Conservation (phyloP, 1,140 invertebrate species). For the fruit fly (Drosophila melanogaster) region DNA sequence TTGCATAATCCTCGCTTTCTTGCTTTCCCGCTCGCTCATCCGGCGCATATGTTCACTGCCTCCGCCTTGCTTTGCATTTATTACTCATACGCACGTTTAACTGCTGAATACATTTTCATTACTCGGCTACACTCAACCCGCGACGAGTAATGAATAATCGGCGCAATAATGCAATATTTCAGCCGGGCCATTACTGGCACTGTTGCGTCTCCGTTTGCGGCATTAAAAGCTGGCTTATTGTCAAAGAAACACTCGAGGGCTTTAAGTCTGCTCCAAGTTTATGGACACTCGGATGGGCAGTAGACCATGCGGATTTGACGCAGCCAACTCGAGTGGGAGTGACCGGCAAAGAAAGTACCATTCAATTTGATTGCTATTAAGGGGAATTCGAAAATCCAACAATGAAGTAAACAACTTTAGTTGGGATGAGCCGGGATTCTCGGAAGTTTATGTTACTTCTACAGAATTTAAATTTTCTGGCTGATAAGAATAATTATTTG, state of each 20-base stretch:
- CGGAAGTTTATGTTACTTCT: neutral
- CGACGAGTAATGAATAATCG: constrained; percentile 75
- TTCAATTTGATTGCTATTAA: constrained; percentile 10
- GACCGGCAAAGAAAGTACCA: neutral
- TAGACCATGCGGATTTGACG: constrained; percentile 5
- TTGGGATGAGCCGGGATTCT: too few relatives aligned
- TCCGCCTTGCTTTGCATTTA: constrained; percentile 61
- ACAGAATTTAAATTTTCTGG: too few relatives aligned
- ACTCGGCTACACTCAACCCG: constrained; percentile 60
- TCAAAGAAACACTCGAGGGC: neutral
- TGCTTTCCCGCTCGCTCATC: constrained; percentile 9
- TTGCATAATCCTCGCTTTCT: constrained; percentile 66
- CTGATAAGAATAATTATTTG: too few relatives aligned
- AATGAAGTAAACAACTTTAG: neutral
- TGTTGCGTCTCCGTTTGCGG: constrained; percentile 13
- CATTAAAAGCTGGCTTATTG: constrained; percentile 33
- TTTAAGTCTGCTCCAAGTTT: constrained; percentile 16
- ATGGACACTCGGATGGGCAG: constrained; percentile 11
- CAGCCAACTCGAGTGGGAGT: constrained; percentile 3
- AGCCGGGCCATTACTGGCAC: constrained; percentile 8
- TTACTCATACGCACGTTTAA: constrained; percentile 80
- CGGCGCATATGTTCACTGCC: constrained; percentile 31
- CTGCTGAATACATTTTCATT: constrained; percentile 82
- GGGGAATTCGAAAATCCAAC: neutral
- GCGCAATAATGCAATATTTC: constrained; percentile 61